A percentile compares a stretch with the other conserved stretches of the same genome.
Evolutionary conservation across 2,888 invertebrate species (phyloP).

Genomic region (Hofmannophila pseudospretella): DNA sequence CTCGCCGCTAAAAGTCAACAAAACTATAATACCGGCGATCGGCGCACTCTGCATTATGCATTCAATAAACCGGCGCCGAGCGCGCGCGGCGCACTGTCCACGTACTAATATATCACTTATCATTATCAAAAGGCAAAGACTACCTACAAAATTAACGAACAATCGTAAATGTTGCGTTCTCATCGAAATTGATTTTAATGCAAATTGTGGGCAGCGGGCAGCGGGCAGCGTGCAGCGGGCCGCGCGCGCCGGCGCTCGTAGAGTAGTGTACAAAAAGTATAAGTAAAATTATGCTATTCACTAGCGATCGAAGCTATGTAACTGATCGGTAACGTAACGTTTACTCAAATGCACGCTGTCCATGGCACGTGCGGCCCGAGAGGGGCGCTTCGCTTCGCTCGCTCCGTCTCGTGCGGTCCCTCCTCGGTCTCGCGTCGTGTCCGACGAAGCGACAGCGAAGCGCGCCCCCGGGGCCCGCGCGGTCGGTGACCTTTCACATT

Average conservation of each 20-base stretch:
- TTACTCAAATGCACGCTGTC: conserved; percentile 45
- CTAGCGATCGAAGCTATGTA: conserved; percentile 67
- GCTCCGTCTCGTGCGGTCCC: neutral
- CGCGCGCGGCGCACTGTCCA: neutral
- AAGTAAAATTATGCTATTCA: conserved; percentile 58
- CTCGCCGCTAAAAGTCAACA: too few species aligned
- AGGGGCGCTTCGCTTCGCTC: neutral
- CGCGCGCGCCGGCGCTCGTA: too few species aligned
- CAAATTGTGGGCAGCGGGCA: too few species aligned
- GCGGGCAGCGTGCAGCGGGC: too few species aligned
- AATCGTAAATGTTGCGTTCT: too few species aligned
- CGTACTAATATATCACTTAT: too few species aligned
- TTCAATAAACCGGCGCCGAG: neutral
- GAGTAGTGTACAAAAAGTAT: too few species aligned
- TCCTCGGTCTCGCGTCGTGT: neutral
- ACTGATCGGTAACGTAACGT: conserved; percentile 58
- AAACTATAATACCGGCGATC: too few species aligned
- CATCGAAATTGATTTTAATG: too few species aligned
- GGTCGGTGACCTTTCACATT: conserved; percentile 3
- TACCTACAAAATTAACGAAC: too few species aligned
- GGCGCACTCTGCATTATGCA: too few species aligned
- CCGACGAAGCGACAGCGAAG: neutral
- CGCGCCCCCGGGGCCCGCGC: neutral
- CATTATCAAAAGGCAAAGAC: too few species aligned
- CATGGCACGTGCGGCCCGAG: conserved; percentile 21